Evolutionary conservation across 2,888 invertebrate genomes (phyloP).

Genomic region (Ernsta delagoae): DNA sequence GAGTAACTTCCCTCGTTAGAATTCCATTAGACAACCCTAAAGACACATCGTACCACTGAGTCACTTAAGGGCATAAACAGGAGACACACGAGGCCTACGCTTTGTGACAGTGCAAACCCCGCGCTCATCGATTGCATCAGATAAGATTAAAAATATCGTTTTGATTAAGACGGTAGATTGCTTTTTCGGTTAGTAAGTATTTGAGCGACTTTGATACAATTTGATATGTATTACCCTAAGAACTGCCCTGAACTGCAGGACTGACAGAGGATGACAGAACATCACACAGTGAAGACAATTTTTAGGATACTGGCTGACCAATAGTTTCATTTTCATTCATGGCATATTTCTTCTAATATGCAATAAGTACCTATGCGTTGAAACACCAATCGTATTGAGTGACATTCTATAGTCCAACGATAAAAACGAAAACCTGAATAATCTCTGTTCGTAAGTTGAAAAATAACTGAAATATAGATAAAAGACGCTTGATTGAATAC

Average conservation of each 20-base stretch:
- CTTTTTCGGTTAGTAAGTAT: too few relatives aligned
- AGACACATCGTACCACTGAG: conserved; percentile 15
- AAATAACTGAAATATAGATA: background rate
- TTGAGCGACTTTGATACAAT: too few relatives aligned
- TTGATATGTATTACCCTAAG: too few relatives aligned
- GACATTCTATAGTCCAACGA: background rate
- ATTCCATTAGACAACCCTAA: conserved; percentile 24
- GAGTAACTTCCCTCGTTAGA: conserved; percentile 23
- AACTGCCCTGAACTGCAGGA: too few relatives aligned
- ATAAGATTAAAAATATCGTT: background rate
- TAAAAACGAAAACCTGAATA: background rate
- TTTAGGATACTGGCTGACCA: background rate
- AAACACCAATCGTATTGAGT: conserved; percentile 1
- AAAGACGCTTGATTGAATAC: too few relatives aligned
- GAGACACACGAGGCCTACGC: background rate
- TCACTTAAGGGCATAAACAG: conserved; percentile 18
- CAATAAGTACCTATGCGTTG: too few relatives aligned
- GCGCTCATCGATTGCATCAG: background rate
- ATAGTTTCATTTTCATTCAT: too few relatives aligned
- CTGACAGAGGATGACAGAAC: too few relatives aligned
- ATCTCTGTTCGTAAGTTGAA: background rate
- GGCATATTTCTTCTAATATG: too few relatives aligned
- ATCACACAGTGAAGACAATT: too few relatives aligned
- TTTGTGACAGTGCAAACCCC: background rate
- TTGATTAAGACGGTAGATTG: background rate